Conservation (phyloP, 2,888 invertebrate species). For the Molanna angustata region DNA sequence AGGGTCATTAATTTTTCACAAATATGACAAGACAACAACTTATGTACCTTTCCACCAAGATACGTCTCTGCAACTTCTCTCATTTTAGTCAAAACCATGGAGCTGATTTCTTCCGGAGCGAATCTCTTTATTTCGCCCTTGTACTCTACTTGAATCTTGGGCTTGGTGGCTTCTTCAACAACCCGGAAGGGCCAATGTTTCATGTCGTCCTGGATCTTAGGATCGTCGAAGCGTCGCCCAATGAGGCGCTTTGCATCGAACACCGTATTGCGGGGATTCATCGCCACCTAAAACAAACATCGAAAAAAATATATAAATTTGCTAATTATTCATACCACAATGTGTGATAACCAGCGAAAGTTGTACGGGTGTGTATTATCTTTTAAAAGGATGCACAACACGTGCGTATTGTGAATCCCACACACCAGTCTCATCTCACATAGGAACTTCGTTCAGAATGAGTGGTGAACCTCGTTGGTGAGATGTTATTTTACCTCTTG, state of each 20-base stretch:
- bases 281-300: conserved; percentile 58
- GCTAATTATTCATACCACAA: too few relatives aligned
- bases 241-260: conserved; percentile 84
- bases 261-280: conserved; percentile 79
- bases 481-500: too few relatives aligned
- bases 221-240: conserved; percentile 76
- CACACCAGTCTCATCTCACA: too few relatives aligned
- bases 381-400: too few relatives aligned
- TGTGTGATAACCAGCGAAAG: too few relatives aligned
- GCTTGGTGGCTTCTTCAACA: conserved; percentile 64
- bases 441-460: too few relatives aligned
- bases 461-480: too few relatives aligned
- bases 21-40: too few relatives aligned
- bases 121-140: conserved; percentile 74
- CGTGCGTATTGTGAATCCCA: too few relatives aligned
- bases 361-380: too few relatives aligned
- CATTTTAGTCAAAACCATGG: conserved; percentile 85
- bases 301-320: background rate
- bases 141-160: conserved; percentile 71
- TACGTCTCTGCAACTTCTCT: conserved; percentile 75
- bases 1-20: too few relatives aligned
- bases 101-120: conserved; percentile 80
- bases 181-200: conserved; percentile 83
- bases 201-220: conserved; percentile 74
- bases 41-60: conserved; percentile 61